Evolutionary conservation across 2,797 vertebrate genomes (phyloP).

Genomic region (Liasis olivaceus): DNA sequence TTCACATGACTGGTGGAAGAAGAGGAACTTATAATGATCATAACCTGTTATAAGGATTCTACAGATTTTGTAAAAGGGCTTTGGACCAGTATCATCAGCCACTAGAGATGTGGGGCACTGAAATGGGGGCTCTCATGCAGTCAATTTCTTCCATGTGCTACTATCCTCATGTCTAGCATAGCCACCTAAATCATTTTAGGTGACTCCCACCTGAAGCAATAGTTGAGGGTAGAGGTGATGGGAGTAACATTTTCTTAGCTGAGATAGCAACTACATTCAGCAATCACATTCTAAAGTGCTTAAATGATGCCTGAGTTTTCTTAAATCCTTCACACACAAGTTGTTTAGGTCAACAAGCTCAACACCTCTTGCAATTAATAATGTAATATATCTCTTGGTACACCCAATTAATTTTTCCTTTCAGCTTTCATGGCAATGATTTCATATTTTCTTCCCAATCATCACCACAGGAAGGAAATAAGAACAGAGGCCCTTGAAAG

Average conservation of each 20-base stretch:
- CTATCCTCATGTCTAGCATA: not conserved
- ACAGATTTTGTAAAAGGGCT: not conserved
- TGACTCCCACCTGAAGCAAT: not conserved
- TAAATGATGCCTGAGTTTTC: not conserved
- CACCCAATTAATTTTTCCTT: conserved; percentile 43
- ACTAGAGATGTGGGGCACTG: not conserved
- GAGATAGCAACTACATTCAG: conserved; percentile 1
- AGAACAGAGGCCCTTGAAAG: conserved; percentile 3
- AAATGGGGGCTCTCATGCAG: not conserved
- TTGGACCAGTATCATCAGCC: not conserved
- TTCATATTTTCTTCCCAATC: conserved; percentile 43
- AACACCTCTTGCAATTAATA: conserved; percentile 37
- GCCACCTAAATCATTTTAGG: not conserved
- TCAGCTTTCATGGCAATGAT: conserved; percentile 18
- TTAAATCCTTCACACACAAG: conserved; percentile 40
- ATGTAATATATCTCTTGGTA: conserved; percentile 33
- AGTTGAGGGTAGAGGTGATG: not conserved
- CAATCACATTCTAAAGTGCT: conserved; percentile 6
- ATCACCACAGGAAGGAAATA: not conserved
- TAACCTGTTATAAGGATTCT: not conserved
- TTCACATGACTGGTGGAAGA: not conserved
- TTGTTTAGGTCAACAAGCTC: conserved; percentile 35
- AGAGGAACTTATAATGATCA: not conserved
- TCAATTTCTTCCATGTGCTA: not conserved
- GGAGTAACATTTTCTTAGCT: conserved; percentile 4